phyloP scores from a whole-genome alignment of 2,113 vertebrate genomes.

The Nothobranchius furzeri region DNA sequence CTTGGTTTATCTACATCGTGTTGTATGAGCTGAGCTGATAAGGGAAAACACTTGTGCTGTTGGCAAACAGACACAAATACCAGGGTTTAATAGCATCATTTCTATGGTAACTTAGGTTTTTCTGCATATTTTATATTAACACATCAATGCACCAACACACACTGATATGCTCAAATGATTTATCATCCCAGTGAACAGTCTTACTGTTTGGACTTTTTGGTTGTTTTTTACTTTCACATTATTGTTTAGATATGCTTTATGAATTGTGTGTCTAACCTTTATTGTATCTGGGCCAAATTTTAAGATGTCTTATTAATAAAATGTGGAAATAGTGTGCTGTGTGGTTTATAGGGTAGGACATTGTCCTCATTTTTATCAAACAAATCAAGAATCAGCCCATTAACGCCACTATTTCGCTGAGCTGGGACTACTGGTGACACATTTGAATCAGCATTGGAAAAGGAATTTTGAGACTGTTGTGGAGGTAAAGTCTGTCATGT shows the following conservation, averaged over 20 bases:
- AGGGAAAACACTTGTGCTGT: neutral
- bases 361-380: too few relatives aligned
- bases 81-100: neutral
- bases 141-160: neutral
- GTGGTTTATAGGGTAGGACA: too few relatives aligned
- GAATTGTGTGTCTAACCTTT: constrained; percentile 21
- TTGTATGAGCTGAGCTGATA: neutral
- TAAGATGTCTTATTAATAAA: neutral
- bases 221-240: neutral
- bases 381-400: too few relatives aligned
- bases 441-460: too few relatives aligned
- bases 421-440: too few relatives aligned
- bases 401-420: too few relatives aligned
- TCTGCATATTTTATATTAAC: too few relatives aligned
- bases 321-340: neutral
- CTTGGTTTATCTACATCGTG: too few relatives aligned
- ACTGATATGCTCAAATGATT: too few relatives aligned
- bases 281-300: constrained; percentile 44
- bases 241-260: constrained; percentile 22
- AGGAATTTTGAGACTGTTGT: too few relatives aligned
- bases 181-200: neutral
- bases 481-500: too few relatives aligned
- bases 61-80: neutral
- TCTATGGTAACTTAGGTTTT: neutral
- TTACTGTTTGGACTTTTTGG: neutral